Conservation (phyloP, 2,888 invertebrate species). For the Pheosia tremula region DNA sequence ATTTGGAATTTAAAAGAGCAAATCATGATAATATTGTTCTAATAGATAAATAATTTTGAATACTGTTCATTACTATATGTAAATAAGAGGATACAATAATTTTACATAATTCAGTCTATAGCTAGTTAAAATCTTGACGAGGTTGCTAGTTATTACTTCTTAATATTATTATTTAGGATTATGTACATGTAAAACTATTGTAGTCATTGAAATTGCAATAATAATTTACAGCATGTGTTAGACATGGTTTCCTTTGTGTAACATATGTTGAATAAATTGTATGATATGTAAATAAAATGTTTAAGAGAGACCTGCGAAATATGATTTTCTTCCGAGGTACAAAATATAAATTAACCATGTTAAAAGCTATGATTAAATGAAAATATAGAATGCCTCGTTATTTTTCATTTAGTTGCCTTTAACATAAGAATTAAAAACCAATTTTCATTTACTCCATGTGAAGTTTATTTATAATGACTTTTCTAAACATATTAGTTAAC, state of each 20-base stretch:
- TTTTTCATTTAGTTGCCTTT: constrained; percentile 39
- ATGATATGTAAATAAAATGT: constrained; percentile 81
- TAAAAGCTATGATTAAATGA: constrained; percentile 82
- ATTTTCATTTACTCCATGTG: neutral
- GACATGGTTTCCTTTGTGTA: constrained; percentile 69
- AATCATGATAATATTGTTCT: constrained; percentile 49
- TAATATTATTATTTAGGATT: constrained; percentile 60
- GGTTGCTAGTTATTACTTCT: constrained; percentile 68
- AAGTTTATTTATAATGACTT: constrained; percentile 2
- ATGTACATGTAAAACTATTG: constrained; percentile 78
- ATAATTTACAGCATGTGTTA: constrained; percentile 58
- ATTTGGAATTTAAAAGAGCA: constrained; percentile 30
- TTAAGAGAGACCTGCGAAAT: constrained; percentile 80
- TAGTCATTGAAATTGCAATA: constrained; percentile 77
- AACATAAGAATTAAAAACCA: neutral
- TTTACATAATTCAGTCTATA: constrained; percentile 75
- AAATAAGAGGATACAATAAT: constrained; percentile 78
- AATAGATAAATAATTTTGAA: constrained; percentile 45
- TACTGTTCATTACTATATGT: constrained; percentile 58
- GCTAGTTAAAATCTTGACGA: constrained; percentile 54
- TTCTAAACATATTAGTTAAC: neutral
- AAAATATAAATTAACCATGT: constrained; percentile 83
- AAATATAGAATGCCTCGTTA: constrained; percentile 61
- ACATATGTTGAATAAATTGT: constrained; percentile 71
- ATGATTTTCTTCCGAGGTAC: constrained; percentile 84